Evolutionary conservation across 2,797 vertebrate species (phyloP), one percentile per base, ranked within the genome.

Genomic region (Chaunax sp.): DNA sequence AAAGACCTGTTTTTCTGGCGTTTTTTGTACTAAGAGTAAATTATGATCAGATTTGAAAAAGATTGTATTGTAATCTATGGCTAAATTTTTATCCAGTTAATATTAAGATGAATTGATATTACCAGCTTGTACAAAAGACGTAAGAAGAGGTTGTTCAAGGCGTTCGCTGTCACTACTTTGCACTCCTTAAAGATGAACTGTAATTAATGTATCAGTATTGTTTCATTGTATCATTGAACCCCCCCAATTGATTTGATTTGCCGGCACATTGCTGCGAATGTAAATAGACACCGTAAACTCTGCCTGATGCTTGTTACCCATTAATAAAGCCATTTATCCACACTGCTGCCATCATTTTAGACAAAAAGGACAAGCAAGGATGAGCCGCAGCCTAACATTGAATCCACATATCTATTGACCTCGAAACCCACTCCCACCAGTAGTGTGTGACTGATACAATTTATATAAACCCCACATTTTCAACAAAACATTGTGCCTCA

Each of bases 1-100:
- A 95, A 96, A 96, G 92, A 96, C 94, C 94, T 95, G 95, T 96
- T 96, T 53, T 96, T 96, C 94, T 97, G 95, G 95, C 92, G 95
- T 96, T 96, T 96, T 96, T 97, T 96, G 93, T 97, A 97, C 94
- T 94, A 91, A 92, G 92, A 94, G 95, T 94, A 93, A 93, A 93
- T 94, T 94, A 94, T 94, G 90, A 92, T 92, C 87, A 80, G 92
- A 96, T 96, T 96, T 96, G 95, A 75, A 81, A 94, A 95, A 94
- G 95, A 96, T 97, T 98, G 96, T 98, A 97, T 96, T 97, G 94
- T 98, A 96, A 97, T 96, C 93, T 95, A 95, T 95, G 95, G 94
- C 95, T 91, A 95, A 95, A 95, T 95, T 96, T 97, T 95, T 96
- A 95, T 95, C 93, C 91, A 91, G 93, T 96, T 96, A 95, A 93